phyloP scores from a whole-genome alignment of 2,113 vertebrate genomes.

The Blennius ocellaris region DNA sequence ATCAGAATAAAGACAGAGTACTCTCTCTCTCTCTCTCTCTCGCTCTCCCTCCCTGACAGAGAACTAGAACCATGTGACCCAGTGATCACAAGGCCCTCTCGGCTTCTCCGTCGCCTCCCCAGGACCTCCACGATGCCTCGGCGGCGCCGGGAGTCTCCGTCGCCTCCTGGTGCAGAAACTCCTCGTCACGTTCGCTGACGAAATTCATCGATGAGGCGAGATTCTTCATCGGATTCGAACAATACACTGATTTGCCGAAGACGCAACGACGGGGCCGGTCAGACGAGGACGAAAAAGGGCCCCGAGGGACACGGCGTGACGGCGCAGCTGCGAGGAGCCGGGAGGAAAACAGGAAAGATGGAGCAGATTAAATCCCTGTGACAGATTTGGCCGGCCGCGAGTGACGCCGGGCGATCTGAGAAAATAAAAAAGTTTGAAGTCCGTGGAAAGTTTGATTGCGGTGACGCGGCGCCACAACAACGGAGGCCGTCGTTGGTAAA shows the following conservation, averaged over 20 bases:
- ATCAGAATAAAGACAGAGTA: not conserved
- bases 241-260: too few relatives aligned
- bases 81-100: constrained; percentile 66
- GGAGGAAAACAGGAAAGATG: constrained; percentile 57
- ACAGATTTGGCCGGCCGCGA: constrained; percentile 58
- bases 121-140: constrained; percentile 63
- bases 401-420: constrained; percentile 20
- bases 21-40: not conserved
- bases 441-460: constrained; percentile 46
- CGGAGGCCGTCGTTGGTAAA: too few relatives aligned
- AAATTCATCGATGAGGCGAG: constrained; percentile 37
- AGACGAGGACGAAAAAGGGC: constrained; percentile 23
- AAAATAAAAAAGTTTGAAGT: too few relatives aligned
- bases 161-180: constrained; percentile 24
- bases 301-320: constrained; percentile 4
- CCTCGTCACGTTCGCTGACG: constrained; percentile 5
- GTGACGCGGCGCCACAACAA: constrained; percentile 52
- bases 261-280: too few relatives aligned
- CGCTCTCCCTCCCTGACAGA: constrained; percentile 26
- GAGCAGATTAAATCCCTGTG: constrained; percentile 61
- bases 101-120: constrained; percentile 33
- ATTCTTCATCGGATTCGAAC: constrained; percentile 10
- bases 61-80: constrained; percentile 74
- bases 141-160: constrained; percentile 32
- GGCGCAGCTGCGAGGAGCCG: constrained; percentile 50